Conservation (phyloP, 1,140 invertebrate genomes). For the Temnothorax nylanderi region DNA sequence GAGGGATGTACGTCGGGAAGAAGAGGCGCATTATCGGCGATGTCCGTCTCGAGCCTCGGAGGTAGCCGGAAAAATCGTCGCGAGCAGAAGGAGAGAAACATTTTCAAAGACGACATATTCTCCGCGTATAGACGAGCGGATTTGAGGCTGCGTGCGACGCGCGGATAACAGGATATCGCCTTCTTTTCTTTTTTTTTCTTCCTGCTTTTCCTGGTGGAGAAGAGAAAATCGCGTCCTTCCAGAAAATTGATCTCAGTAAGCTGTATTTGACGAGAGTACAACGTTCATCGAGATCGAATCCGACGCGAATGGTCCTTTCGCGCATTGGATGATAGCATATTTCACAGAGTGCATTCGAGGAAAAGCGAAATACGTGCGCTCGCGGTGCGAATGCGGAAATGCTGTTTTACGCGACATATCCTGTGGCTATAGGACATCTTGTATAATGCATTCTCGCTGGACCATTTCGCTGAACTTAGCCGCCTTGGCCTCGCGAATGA, state of each 20-base stretch:
- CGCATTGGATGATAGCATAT: neutral
- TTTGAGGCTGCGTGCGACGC: slow-evolving; percentile 41
- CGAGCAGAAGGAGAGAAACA: neutral
- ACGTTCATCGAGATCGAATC: slow-evolving; percentile 54
- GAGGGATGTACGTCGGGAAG: slow-evolving; percentile 4
- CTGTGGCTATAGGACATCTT: neutral
- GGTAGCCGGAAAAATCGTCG: slow-evolving; percentile 30
- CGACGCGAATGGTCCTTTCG: slow-evolving; percentile 30
- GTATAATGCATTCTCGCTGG: neutral
- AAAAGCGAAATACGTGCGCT: neutral
- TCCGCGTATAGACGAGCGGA: slow-evolving; percentile 46
- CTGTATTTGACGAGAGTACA: slow-evolving; percentile 49
- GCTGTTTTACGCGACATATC: slow-evolving; percentile 13
- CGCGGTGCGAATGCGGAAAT: slow-evolving; percentile 3
- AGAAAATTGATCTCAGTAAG: slow-evolving; percentile 54
- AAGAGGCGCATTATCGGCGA: slow-evolving; percentile 67
- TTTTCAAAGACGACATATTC: slow-evolving; percentile 35
- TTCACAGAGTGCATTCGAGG: slow-evolving; percentile 24
- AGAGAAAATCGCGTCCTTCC: slow-evolving; percentile 26
- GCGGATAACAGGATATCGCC: slow-evolving; percentile 46
- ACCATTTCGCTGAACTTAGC: neutral
- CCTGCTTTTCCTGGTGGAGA: neutral
- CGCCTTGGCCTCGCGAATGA: neutral
- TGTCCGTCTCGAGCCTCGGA: slow-evolving; percentile 56
- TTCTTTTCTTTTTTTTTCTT: neutral